Conservation (phyloP, 2,113 vertebrate species). For the Anoplopoma fimbria region DNA sequence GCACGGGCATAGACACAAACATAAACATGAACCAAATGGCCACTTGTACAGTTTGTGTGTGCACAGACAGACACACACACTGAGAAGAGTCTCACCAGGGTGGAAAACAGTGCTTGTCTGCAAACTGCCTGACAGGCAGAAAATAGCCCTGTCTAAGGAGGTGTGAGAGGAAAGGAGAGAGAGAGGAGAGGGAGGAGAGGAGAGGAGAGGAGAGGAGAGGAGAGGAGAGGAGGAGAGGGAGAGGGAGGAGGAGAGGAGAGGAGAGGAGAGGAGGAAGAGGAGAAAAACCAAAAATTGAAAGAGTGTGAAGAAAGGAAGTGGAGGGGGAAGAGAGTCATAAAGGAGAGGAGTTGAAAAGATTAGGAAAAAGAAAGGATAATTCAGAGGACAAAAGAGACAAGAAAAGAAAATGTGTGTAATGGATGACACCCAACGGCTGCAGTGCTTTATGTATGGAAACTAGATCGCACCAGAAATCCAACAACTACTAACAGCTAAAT, state of each 20-base stretch:
- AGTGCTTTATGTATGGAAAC: conserved; percentile 14
- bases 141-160: conserved; percentile 68
- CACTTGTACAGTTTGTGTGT: conserved; percentile 51
- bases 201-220: background rate
- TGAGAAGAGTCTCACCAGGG: conserved; percentile 66
- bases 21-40: conserved; percentile 57
- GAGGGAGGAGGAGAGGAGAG: background rate
- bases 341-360: background rate
- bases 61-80: conserved; percentile 39
- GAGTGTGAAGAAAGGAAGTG: background rate
- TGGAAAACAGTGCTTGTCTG: conserved; percentile 68
- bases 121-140: conserved; percentile 74
- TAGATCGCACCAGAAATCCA: conserved; percentile 34
- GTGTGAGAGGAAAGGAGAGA: conserved; percentile 40
- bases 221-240: background rate
- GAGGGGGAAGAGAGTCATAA: background rate
- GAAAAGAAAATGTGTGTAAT: conserved; percentile 36
- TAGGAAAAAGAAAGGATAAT: conserved; percentile 6
- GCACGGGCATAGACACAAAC: conserved; percentile 41
- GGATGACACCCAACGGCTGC: conserved; percentile 28
- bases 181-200: background rate
- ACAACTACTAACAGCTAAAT: conserved; percentile 36
- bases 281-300: background rate
- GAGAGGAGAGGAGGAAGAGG: background rate
- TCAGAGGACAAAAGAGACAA: conserved; percentile 13